Evolutionary conservation across 92 coral and sea anemone genomes (phyloP), one percentile per base, ranked within the genome.

Genomic region (Plumapathes pennacea): DNA sequence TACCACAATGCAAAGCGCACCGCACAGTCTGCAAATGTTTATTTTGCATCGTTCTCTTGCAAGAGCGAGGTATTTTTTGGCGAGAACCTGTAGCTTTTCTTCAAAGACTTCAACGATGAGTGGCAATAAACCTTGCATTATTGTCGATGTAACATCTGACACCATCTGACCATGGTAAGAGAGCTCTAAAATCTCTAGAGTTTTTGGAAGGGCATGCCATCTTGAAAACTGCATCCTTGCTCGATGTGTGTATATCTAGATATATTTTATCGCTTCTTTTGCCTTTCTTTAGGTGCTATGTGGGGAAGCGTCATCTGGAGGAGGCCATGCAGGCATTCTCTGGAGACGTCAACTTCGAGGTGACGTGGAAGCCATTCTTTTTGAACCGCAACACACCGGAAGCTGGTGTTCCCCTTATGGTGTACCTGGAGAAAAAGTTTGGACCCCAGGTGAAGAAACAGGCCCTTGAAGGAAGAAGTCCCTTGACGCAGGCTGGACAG

Each of bases 251-350:
- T 36, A 9, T 36, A 9, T 36, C n/a, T n/a, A 36, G 10, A 36
- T 36, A 36, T 36, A 9, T 36, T 36, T n/a, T 36, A n/a, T 36
- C 24, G 56, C 2, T 21, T 21, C 28, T 49, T 5, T 18, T 40
- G 25, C 26, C 19, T 9, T 14, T 24, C 45, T 52, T 28, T 21
- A 91, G 98, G 98, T 92, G 98, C 64, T 92, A 66, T 60, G 96
- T 92, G 42, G 98, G 92, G 65, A 92, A 92, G 67, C 95, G 89
- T 70, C 91, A 88, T 62, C 79, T 92, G 60, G 98, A 92, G 52
- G 77, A 84, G 58, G 98, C 98, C 56, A 76, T 92, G 51, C 65
- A 77, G 62, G 61, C 72, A 30, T 80, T 88, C 81, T 59, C 82
- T 6, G 64, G 57, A 38, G 85, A 92, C 48, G 80, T 85, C 32